A percentile compares a stretch with the other conserved stretches of the same genome.
phyloP scores from a whole-genome alignment of 1,140 invertebrate species.

The Adoxophyes honmai region DNA sequence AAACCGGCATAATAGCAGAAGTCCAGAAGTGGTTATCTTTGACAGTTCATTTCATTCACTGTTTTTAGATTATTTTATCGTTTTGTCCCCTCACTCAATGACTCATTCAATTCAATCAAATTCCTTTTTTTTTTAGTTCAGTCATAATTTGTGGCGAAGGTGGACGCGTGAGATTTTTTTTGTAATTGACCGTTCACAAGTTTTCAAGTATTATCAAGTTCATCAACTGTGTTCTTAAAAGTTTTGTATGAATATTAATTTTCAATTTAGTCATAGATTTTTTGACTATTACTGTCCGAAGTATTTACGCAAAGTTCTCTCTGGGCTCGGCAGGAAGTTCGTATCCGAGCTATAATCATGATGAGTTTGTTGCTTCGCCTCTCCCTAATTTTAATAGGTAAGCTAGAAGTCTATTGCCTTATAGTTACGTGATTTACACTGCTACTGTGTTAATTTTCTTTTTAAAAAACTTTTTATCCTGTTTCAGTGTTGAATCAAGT shows the following conservation, averaged over 20 bases:
- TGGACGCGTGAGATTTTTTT: background rate
- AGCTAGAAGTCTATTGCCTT: constrained; percentile 24
- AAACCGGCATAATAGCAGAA: constrained; percentile 22
- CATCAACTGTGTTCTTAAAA: background rate
- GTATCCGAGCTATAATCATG: constrained; percentile 27
- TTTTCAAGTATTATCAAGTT: background rate
- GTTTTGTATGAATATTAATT: background rate
- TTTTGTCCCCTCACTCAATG: background rate
- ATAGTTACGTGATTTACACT: background rate
- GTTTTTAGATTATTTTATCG: background rate
- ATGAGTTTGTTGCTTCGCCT: constrained; percentile 38
- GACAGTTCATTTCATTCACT: background rate
- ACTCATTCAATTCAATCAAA: background rate
- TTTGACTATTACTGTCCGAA: background rate
- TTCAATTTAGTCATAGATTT: background rate
- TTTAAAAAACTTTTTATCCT: constrained; percentile 14
- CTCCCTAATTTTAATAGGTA: constrained; percentile 39
- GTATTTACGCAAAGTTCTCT: background rate
- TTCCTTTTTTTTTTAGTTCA: background rate
- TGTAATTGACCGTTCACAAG: background rate
- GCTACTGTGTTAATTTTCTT: constrained; percentile 6
- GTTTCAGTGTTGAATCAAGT: constrained; percentile 48
- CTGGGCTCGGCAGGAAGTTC: constrained; percentile 14
- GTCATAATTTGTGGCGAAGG: background rate
- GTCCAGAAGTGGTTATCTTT: background rate